Evolutionary conservation across 1,140 invertebrate species (phyloP), one percentile per base, ranked within the genome.

Genomic region (Protaetia brevitarsis): DNA sequence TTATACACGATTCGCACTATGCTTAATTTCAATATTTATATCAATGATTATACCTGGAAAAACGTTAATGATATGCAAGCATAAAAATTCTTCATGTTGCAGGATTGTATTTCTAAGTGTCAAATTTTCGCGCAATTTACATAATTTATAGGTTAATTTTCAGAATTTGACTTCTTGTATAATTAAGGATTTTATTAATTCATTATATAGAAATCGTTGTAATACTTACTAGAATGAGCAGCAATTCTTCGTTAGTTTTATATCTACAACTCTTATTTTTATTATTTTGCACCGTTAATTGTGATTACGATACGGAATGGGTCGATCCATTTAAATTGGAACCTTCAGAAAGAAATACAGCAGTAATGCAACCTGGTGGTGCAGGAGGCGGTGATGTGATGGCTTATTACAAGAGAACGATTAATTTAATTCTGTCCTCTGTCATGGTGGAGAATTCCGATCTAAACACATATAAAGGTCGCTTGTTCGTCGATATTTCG

Each of bases 361-460:
- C 10, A 6, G 6, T 6, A 6, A 8, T 51, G 10, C 26, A 31
- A 29, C 2, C 13, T 16, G 26, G 2, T 29, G 16, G 0, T 36
- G n/a, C 6, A 8, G 30, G 0, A 34, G 16, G 11, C 11, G 23
- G 29, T 36, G 29, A 36, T 36, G 60, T 36, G 4, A 11, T 62
- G 8, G 21, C 29, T 11, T 23, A 66, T 34, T 66, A 66, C 41
- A 66, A 62, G 29, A 6, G 65, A 21, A 30, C 56, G 5, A 60
- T 66, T 27, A 66, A 63, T 16, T 34, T 66, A 27, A 13, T 66
- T 16, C 45, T 66, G 4, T 41, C 30, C 23, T 26, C 45, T 1
- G 59, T 63, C 16, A 27, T 26, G 13, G 26, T 34, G 23, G 60
- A 66, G 11, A 29, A 7, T 13, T 13, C 28, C n/a, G 57, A 37